Conservation (phyloP, 2,113 vertebrate species). For the Sula dactylatra region DNA sequence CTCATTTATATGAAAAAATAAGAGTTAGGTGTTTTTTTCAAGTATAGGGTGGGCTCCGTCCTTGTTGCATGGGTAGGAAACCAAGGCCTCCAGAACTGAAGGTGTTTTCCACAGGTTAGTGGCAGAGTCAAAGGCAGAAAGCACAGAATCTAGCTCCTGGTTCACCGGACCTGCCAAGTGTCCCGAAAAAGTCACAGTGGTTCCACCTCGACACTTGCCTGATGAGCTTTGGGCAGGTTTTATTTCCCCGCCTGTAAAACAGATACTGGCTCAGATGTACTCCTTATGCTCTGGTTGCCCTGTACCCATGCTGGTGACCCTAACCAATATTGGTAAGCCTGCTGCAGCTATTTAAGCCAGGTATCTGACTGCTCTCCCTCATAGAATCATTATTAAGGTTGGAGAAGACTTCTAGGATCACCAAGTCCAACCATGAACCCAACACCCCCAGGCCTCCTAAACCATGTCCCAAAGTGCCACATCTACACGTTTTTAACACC, state of each 20-base stretch:
- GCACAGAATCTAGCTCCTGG: accelerated
- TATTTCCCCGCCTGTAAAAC: not conserved
- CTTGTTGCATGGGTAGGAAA: not conserved
- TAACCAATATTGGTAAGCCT: not conserved
- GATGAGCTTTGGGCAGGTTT: not conserved
- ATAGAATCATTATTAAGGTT: too few species aligned
- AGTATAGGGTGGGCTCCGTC: accelerated
- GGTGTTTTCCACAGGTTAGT: not conserved
- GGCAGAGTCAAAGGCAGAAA: not conserved
- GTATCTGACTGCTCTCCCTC: not conserved
- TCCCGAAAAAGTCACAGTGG: not conserved
- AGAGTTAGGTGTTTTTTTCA: not conserved
- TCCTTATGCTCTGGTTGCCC: not conserved
- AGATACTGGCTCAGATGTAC: accelerated
- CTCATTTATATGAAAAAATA: not conserved
- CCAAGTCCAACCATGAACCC: too few species aligned
- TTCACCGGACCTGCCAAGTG: accelerated
- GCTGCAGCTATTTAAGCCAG: accelerated
- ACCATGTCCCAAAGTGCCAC: too few species aligned
- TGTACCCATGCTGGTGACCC: not conserved
- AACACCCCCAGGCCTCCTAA: too few species aligned
- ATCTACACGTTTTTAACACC: too few species aligned
- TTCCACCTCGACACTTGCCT: not conserved
- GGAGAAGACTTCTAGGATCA: too few species aligned
- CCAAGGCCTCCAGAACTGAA: accelerated